Percentiles rank a stretch among this genome's conserved stretches.
phyloP scores from a whole-genome alignment of 2,797 vertebrate genomes.

The Megaceryle alcyon region DNA sequence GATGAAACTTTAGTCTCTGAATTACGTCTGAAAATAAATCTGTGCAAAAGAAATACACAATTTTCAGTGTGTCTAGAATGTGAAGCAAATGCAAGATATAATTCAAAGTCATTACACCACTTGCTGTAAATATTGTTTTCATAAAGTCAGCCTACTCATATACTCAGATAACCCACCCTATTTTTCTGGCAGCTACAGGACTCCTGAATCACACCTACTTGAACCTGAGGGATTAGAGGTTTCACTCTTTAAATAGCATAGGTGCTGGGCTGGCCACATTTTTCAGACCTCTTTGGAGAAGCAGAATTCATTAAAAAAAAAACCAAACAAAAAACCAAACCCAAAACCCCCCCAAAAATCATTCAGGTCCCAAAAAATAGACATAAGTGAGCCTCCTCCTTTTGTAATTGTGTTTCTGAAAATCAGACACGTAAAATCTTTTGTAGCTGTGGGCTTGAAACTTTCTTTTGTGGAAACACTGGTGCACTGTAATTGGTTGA shows the following conservation, averaged over 20 bases:
- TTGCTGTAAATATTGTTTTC: slow-evolving; percentile 29
- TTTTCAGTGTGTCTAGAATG: not conserved
- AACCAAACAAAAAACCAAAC: no score
- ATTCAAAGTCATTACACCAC: slow-evolving; percentile 8
- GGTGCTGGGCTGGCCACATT: not conserved
- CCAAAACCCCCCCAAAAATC: not conserved
- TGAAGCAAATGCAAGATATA: not conserved
- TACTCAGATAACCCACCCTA: slow-evolving; percentile 29
- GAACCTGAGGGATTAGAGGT: slow-evolving; percentile 31
- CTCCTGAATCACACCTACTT: slow-evolving; percentile 23
- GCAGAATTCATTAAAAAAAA: not conserved
- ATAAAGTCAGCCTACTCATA: slow-evolving; percentile 27
- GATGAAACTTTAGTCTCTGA: not conserved
- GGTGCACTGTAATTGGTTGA: slow-evolving; percentile 90
- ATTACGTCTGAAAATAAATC: slow-evolving; percentile 4
- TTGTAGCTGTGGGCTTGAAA: slow-evolving; percentile 79
- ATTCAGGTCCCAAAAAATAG: slow-evolving; percentile 16
- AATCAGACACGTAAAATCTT: slow-evolving; percentile 82
- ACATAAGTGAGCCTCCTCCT: slow-evolving; percentile 26
- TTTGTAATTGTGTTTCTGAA: slow-evolving; percentile 64
- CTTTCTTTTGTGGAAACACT: slow-evolving; percentile 81
- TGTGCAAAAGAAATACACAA: not conserved
- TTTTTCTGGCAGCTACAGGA: slow-evolving; percentile 3
- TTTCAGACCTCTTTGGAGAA: slow-evolving; percentile 29
- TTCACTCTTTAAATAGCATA: slow-evolving; percentile 30